phyloP scores from a whole-genome alignment of 1,140 invertebrate species.

The Eupristina koningsbergeri region DNA sequence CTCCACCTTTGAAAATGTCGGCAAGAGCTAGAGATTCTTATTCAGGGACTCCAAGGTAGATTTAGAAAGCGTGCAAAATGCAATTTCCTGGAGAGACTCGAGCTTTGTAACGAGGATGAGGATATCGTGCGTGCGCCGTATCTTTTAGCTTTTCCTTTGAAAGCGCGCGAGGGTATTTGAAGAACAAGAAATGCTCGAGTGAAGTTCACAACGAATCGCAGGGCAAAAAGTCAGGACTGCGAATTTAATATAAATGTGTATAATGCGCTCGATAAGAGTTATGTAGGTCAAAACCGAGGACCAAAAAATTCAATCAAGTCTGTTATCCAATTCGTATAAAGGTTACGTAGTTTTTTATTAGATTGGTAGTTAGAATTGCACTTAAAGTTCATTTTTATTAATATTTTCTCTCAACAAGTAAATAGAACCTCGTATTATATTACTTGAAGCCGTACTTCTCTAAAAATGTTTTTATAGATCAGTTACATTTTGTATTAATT shows the following conservation, averaged over 20 bases:
- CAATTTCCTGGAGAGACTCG: conserved; percentile 47
- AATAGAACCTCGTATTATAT: too few relatives aligned
- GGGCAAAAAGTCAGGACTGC: not conserved
- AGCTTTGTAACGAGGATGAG: conserved; percentile 28
- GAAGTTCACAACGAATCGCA: too few relatives aligned
- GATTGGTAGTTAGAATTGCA: too few relatives aligned
- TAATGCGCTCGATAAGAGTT: conserved; percentile 50
- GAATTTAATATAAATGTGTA: conserved; percentile 32
- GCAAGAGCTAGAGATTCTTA: conserved; percentile 8
- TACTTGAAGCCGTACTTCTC: too few relatives aligned
- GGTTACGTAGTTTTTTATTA: too few relatives aligned
- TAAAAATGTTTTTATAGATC: too few relatives aligned
- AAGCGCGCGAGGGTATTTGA: conserved; percentile 6
- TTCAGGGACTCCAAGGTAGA: not conserved
- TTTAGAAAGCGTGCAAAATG: conserved; percentile 43
- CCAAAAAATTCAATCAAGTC: conserved; percentile 58
- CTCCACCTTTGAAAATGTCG: conserved; percentile 15
- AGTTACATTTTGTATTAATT: too few relatives aligned
- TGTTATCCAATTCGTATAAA: too few relatives aligned
- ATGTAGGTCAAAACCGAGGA: conserved; percentile 53
- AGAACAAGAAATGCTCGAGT: conserved; percentile 9
- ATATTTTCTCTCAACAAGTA: too few relatives aligned
- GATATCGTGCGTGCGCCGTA: conserved; percentile 33
- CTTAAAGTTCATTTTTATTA: too few relatives aligned
- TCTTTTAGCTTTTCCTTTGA: conserved; percentile 31